A percentile compares a stretch with the other conserved stretches of the same genome.
Evolutionary conservation across 2,797 vertebrate genomes (phyloP).

Genomic region (Lepilemur ruficaudatus): DNA sequence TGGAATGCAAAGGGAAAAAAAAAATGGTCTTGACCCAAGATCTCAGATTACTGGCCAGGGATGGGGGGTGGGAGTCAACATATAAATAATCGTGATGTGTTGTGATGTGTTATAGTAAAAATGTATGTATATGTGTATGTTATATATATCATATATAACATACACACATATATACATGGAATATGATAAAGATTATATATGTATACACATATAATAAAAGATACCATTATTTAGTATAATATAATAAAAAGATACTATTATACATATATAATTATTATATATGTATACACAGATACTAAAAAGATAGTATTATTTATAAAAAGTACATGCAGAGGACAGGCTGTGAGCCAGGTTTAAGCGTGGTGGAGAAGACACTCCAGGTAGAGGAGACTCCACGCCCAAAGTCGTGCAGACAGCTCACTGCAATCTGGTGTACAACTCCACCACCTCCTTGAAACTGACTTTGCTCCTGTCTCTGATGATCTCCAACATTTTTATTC

Average conservation of each 20-base stretch:
- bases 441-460: neutral
- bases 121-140: neutral
- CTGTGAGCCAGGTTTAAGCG: neutral
- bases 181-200: neutral
- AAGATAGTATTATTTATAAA: neutral
- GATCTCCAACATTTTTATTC: neutral
- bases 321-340: neutral
- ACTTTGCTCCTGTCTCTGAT: neutral
- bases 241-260: too few species aligned
- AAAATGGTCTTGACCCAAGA: neutral
- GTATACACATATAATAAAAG: neutral
- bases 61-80: too few species aligned
- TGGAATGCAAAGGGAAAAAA: neutral
- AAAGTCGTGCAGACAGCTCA: neutral
- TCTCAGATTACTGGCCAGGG: neutral
- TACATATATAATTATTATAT: neutral
- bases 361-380: neutral
- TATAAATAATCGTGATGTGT: neutral
- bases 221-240: too few species aligned
- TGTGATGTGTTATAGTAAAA: neutral
- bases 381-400: neutral
- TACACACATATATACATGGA: neutral
- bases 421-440: neutral
- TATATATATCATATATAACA: neutral
- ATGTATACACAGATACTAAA: neutral